Conservation (phyloP, 2,113 vertebrate genomes). For the Syrmaticus mikado region DNA sequence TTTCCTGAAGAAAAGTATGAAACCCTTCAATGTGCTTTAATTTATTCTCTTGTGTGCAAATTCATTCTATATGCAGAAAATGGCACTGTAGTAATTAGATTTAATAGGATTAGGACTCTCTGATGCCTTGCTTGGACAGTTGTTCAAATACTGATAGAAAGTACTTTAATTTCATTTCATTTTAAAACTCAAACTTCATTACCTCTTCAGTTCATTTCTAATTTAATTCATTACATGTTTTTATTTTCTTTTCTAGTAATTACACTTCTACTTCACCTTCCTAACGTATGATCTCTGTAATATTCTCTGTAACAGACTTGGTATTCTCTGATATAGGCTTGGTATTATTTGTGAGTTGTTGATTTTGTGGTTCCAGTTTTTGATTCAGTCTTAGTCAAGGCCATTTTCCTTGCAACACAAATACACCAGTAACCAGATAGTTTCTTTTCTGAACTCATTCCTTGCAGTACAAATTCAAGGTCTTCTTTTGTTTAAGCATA, state of each 20-base stretch:
- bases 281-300: background rate
- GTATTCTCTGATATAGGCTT: background rate
- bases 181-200: slow-evolving; percentile 55
- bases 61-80: slow-evolving; percentile 31
- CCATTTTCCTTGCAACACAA: background rate
- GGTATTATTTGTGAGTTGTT: background rate
- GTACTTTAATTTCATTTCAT: slow-evolving; percentile 47
- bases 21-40: slow-evolving; percentile 2
- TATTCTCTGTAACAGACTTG: background rate
- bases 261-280: slow-evolving; percentile 7
- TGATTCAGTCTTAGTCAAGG: background rate
- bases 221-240: slow-evolving; percentile 35
- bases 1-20: background rate
- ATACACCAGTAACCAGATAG: background rate
- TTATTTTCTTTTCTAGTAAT: slow-evolving; percentile 43
- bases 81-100: slow-evolving; percentile 47
- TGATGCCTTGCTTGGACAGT: slow-evolving; percentile 41
- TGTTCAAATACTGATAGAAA: slow-evolving; percentile 50
- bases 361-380: background rate
- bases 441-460: background rate
- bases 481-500: background rate
- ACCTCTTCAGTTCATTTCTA: background rate
- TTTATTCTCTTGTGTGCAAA: slow-evolving; percentile 39
- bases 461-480: background rate
- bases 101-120: slow-evolving; percentile 62